A percentile compares a stretch with the other conserved stretches of the same genome.
Evolutionary conservation across 2,797 vertebrate genomes (phyloP).

Genomic region (Gouania willdenowi): DNA sequence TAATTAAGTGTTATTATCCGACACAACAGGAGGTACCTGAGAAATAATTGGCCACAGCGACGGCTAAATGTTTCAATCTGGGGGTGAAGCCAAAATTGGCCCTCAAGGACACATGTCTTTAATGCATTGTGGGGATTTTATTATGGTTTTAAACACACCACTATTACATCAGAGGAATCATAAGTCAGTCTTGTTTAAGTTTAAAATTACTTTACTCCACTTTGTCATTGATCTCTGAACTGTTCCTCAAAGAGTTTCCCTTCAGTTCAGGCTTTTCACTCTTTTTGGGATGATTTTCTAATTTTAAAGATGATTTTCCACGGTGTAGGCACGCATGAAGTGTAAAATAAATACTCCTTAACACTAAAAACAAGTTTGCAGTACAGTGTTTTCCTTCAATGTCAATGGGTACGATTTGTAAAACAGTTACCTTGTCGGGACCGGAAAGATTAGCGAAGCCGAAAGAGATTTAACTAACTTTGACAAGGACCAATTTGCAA

Average conservation of each 20-base stretch:
- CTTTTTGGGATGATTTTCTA: no score
- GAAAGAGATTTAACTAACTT: no score
- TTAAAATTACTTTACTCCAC: slow-evolving; percentile 22
- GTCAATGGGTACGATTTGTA: no score
- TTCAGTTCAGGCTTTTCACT: slow-evolving; percentile 21
- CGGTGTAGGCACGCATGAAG: no score
- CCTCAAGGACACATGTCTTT: slow-evolving; percentile 74
- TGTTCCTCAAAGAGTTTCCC: slow-evolving; percentile 11
- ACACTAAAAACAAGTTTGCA: no score
- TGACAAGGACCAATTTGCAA: no score
- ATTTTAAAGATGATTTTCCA: no score
- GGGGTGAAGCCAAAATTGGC: slow-evolving; percentile 67
- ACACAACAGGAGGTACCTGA: slow-evolving; percentile 76
- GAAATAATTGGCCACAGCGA: slow-evolving; percentile 78
- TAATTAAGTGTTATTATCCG: slow-evolving; percentile 80
- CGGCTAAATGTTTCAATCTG: slow-evolving; percentile 77
- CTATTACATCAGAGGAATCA: slow-evolving; percentile 41
- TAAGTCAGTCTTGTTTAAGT: slow-evolving; percentile 28
- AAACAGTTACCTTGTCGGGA: no score
- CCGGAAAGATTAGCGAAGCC: no score
- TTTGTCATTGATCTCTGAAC: slow-evolving; percentile 23
- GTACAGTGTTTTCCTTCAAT: no score
- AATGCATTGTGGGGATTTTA: slow-evolving; percentile 65
- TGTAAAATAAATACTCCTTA: no score
- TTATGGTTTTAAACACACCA: slow-evolving; percentile 60